A percentile compares a stretch with the other conserved stretches of the same genome.
Evolutionary conservation across 1,140 invertebrate genomes (phyloP).

Genomic region (Anthonomus grandis): DNA sequence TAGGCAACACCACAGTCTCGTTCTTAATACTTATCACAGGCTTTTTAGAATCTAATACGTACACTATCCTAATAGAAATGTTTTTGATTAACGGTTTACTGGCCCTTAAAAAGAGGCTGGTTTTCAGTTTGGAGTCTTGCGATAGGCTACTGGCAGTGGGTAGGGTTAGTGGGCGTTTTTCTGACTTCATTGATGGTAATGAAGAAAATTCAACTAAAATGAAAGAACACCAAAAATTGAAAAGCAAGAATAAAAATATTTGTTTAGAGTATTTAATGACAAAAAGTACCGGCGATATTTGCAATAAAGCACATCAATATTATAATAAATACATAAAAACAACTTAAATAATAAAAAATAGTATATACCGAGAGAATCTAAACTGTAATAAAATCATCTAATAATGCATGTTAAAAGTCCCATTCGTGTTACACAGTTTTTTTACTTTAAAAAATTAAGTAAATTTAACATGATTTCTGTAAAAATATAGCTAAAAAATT

Average conservation of each 20-base stretch:
- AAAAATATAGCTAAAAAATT: too few species aligned
- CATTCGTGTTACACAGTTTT: too few species aligned
- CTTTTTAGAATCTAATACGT: constrained; percentile 49
- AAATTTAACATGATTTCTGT: too few species aligned
- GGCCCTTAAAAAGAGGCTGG: constrained; percentile 57
- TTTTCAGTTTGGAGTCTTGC: constrained; percentile 42
- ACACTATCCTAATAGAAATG: constrained; percentile 39
- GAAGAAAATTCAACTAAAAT: constrained; percentile 54
- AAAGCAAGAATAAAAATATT: too few species aligned
- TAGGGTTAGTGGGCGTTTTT: constrained; percentile 49
- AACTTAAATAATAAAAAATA: background rate
- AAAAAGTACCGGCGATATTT: too few species aligned
- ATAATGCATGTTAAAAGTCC: too few species aligned
- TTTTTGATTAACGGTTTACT: constrained; percentile 54
- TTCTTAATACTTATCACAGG: constrained; percentile 55
- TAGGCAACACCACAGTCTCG: constrained; percentile 58
- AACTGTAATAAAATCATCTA: too few species aligned
- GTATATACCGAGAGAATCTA: too few species aligned
- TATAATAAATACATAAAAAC: too few species aligned
- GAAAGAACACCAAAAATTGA: constrained; percentile 1
- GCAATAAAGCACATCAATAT: too few species aligned
- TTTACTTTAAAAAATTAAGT: too few species aligned
- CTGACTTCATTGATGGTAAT: constrained; percentile 50
- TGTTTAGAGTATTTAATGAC: too few species aligned
- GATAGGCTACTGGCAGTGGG: constrained; percentile 46